phyloP scores from a whole-genome alignment of 2,113 vertebrate genomes.

The Labeo catla region DNA sequence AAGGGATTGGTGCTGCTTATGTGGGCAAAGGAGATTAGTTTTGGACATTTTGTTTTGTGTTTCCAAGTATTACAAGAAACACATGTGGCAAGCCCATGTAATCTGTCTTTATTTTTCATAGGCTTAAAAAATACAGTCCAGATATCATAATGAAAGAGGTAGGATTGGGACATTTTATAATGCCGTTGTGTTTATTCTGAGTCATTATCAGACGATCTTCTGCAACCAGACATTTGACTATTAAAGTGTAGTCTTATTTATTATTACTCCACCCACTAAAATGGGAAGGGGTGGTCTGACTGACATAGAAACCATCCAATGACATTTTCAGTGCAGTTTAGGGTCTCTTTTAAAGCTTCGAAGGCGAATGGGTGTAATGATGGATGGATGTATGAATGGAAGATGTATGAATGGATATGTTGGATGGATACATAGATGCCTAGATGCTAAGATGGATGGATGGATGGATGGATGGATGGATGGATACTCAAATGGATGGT shows the following conservation, averaged over 20 bases:
- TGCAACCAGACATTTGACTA: background rate
- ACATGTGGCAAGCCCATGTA: background rate
- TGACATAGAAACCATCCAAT: background rate
- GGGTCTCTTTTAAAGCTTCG: background rate
- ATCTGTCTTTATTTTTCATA: slow-evolving; percentile 8
- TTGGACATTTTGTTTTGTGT: slow-evolving; percentile 29
- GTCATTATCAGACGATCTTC: background rate
- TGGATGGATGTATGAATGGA: background rate
- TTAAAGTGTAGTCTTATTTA: background rate
- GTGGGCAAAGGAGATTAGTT: slow-evolving; percentile 35
- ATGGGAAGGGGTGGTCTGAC: background rate
- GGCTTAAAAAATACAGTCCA: background rate
- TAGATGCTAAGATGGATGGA: background rate
- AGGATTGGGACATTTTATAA: background rate
- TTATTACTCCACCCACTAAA: background rate
- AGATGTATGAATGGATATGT: background rate
- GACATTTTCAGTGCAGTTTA: background rate
- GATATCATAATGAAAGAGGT: background rate
- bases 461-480: background rate
- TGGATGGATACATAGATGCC: background rate
- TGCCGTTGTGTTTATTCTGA: background rate
- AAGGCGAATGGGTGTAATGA: background rate
- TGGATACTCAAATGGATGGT: background rate
- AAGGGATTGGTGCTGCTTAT: slow-evolving; percentile 33
- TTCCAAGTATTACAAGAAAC: slow-evolving; percentile 30